Base-by-base conservation (phyloP, 2,888 invertebrate species). In the Ctenicera cuprea region DNA sequence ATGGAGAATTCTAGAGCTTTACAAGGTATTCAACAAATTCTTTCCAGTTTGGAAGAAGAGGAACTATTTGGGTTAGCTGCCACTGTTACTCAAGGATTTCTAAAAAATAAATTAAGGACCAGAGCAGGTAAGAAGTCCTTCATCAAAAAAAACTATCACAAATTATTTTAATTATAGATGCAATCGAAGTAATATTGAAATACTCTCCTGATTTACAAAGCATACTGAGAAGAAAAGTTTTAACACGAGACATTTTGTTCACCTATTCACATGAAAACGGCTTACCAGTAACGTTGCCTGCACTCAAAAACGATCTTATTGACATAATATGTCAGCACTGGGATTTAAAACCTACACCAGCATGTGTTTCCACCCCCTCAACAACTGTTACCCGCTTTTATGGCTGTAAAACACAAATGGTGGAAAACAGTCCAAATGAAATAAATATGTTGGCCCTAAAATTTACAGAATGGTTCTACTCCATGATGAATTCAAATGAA, bases 391-490 rank as follows among this genome's bases (percentile, higher is more conserved):
- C n/a, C n/a, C n/a, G n/a, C n/a, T n/a, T n/a, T n/a, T n/a, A n/a
- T n/a, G n/a, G n/a, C n/a, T n/a, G n/a, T n/a, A n/a, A n/a, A n/a
- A n/a, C n/a, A n/a, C n/a, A n/a, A n/a, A n/a, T n/a, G n/a, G n/a
- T 48, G 8, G 48, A 9, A 20, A 48, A 1, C 9, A 4, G 12
- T n/a, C 1, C 16, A 30, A 12, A 20, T 2, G 76, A 78, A 30
- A 86, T 90, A 50, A 83, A 88, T 78, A 76, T 86, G 37, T 83
- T 92, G 79, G 90, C 91, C 0, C 80, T 87, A n/a, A 86, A 90
- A 77, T 92, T 92, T 83, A 80, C 88, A 0, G 86, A 88, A 72
- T 92, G 92, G 92, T 92, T 90, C 82, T 92, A 90, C 73, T 76
- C 81, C 3, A 82, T 88, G 81, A 78, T 89, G 67, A 89, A 90